These are phyloP conservation scores for Erebia palarica DNA, from an alignment of 2,888 invertebrate genomes.

Conservation along the genomic window DNA sequence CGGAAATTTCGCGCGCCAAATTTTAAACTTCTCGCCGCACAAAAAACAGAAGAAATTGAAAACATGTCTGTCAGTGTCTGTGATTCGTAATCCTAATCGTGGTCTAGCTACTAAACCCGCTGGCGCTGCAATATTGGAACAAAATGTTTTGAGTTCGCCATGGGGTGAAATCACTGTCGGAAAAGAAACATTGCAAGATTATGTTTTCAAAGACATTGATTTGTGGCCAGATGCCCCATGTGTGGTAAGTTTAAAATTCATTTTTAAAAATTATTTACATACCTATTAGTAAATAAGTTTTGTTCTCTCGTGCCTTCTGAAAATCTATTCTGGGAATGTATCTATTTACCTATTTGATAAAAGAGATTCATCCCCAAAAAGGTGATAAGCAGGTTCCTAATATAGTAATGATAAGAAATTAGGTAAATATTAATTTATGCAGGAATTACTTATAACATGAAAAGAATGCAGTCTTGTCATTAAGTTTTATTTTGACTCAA, in stretches of 20 bases:
- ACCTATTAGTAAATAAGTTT: too few relatives aligned
- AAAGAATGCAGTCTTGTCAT: too few relatives aligned
- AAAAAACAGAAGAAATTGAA: constrained; percentile 50
- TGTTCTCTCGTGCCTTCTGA: too few relatives aligned
- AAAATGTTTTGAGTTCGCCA: constrained; percentile 62
- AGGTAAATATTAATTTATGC: too few relatives aligned
- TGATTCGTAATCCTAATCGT: constrained; percentile 47
- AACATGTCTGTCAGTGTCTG: constrained; percentile 12
- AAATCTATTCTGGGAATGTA: too few relatives aligned
- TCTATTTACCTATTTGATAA: too few relatives aligned
- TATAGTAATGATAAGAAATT: too few relatives aligned
- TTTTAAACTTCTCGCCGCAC: constrained; percentile 51
- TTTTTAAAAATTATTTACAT: neutral
- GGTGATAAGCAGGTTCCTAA: too few relatives aligned
- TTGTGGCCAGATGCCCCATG: constrained; percentile 83
- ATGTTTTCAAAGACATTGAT: constrained; percentile 81
- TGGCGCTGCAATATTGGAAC: constrained; percentile 59
- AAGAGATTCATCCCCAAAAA: too few relatives aligned
- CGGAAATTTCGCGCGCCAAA: constrained; percentile 68
- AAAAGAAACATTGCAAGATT: constrained; percentile 82
- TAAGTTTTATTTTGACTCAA: too few relatives aligned
- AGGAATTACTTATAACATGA: too few relatives aligned
- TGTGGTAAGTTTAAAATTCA: constrained; percentile 79
- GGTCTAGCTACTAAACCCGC: constrained; percentile 63
- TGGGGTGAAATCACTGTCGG: constrained; percentile 81